Evolutionary conservation across 1,140 invertebrate genomes (phyloP), one percentile per base, ranked within the genome.

Genomic region (Panulirus ornatus): DNA sequence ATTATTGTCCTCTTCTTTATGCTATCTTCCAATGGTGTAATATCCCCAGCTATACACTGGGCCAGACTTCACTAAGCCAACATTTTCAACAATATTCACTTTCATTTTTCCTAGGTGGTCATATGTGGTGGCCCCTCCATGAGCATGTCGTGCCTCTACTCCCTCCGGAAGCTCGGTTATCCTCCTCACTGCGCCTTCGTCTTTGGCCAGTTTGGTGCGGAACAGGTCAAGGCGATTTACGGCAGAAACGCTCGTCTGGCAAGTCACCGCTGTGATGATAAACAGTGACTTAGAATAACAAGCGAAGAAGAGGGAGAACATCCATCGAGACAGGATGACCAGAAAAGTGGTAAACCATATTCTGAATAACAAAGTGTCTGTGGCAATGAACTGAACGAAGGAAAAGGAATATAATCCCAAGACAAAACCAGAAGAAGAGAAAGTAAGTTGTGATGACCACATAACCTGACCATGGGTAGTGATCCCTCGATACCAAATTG

Each of bases 171-270:
- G n/a, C 42, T 88, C 16, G 54, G 81, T 27, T 88, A 19, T 75
- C 86, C 73, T 47, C 34, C 86, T 0, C 5, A 51, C 11, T 30
- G 2, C n/a, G 30, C 84, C 51, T 88, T 54, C 86, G 51, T 88
- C 44, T 88, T 87, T 75, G 86, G 86, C 27, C 86, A 88, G 44
- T 88, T 88, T 14, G 86, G 86, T 22, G 51, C 81, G 14, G 86
- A 88, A 75, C 86, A 88, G 30, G 51, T 88, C n/a, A 78, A 36
- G 47, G 47, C 63, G 2, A 79, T 88, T 40, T 88, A 88, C 40
- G 86, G 86, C 11, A 78, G 76, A 34, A 36, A 88, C 51, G 86
- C 58, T 40, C 9, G 0, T 16, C 86, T 88, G 81, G 88, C 86
- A 19, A 42, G 44, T 19, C 86, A 88, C 30, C 40, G 76, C 19